phyloP scores from a whole-genome alignment of 2,113 vertebrate species.

The Neolamprologus toae region DNA sequence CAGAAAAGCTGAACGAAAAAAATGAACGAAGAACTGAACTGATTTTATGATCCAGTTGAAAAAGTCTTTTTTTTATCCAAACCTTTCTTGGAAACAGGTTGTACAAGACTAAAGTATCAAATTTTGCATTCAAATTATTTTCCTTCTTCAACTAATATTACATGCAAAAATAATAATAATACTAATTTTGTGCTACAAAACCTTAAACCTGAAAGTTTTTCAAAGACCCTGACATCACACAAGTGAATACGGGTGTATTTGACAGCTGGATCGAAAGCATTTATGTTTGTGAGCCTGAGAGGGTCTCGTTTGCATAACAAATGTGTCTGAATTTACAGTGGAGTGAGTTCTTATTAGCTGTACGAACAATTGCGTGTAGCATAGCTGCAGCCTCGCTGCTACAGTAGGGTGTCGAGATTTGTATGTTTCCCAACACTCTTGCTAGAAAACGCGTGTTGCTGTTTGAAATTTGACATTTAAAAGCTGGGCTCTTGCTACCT shows the following conservation, averaged over 20 bases:
- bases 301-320: background rate
- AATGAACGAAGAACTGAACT: background rate
- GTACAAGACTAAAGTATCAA: background rate
- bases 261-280: background rate
- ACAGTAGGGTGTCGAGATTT: background rate
- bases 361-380: background rate
- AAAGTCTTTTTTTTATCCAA: background rate
- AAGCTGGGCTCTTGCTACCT: background rate
- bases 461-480: background rate
- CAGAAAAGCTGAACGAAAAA: background rate
- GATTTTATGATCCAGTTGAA: background rate
- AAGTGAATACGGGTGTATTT: background rate
- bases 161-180: background rate
- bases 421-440: background rate
- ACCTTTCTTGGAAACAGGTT: fast-evolving
- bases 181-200: background rate
- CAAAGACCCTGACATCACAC: background rate
- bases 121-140: background rate
- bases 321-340: background rate
- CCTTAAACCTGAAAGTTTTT: background rate
- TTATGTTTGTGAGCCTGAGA: background rate
- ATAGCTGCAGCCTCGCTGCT: background rate
- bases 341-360: background rate
- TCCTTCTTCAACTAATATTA: background rate
- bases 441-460: background rate